Evolutionary conservation across 2,797 vertebrate species (phyloP), one percentile per base, ranked within the genome.

Genomic region (Pangasius macronema): DNA sequence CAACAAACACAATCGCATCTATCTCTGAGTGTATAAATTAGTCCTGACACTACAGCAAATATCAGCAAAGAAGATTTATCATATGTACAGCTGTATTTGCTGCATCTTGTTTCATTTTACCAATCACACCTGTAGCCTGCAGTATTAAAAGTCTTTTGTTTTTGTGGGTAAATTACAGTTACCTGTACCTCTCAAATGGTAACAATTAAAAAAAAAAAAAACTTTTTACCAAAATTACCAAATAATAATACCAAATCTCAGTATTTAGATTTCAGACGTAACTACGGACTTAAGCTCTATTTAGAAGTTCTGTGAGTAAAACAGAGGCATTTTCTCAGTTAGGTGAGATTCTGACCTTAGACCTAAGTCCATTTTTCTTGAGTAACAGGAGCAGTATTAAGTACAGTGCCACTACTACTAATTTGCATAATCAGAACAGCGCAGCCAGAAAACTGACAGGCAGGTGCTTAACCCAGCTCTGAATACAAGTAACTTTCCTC

Each of bases 1-100:
- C 55, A 80, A 80, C 51, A 24, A 63, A 53, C n/a, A 68, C 63
- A 65, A 61, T 61, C 49, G 18, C 39, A 83, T 87, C 75, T 4
- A 68, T 90, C 82, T 59, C 24, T 5, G 24, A 24, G 49, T 10
- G 75, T n/a, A 87, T 55, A 83, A 84, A 87, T 68, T 8, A 87
- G 49, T 75, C 36, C 70, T 16, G 51, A 68, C n/a, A 49, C 87
- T 57, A 59, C 61, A 20, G 73, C 81, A 49, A 39, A 83, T 83
- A 76, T 53, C 33, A 27, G 11, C 65, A 42, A 13, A 30, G 65
- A 6, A 82, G n/a, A 82, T 75, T 87, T 82, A 73, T 82, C 77
- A 46, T 10, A 57, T 6, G 20, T 55, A n/a, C 63, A 1, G 30
- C 42, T 27, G 46, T 57, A 22, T 70, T 70, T 51, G 61, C 49